These are phyloP conservation scores for Hypotaenidia philippensis DNA, from an alignment of 2,797 vertebrate genomes.

Conservation along the genomic window DNA sequence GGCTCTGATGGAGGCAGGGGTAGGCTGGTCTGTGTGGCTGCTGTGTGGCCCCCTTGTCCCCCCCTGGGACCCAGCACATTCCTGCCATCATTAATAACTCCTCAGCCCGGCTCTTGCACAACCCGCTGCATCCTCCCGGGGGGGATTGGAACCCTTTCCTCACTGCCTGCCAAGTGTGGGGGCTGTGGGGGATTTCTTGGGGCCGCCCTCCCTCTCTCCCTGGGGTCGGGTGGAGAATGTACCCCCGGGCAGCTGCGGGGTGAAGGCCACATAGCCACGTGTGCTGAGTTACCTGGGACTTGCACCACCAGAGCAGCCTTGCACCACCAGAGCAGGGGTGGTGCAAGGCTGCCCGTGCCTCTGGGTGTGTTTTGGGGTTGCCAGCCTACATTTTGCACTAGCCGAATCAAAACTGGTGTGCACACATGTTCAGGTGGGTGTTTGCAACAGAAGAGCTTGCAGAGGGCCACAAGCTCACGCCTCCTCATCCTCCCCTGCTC, in stretches of 20 bases:
- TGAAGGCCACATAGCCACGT: rapidly evolving
- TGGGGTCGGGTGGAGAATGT: neutral
- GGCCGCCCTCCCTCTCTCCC: neutral
- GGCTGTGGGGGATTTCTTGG: neutral
- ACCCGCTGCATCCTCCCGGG: neutral
- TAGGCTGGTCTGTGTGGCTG: neutral
- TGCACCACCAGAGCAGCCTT: too few species aligned
- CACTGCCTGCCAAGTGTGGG: rapidly evolving
- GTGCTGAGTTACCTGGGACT: neutral
- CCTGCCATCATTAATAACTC: constrained; percentile 20
- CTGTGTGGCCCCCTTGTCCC: neutral
- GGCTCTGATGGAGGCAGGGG: neutral
- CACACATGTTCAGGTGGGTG: neutral
- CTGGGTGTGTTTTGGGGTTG: neutral
- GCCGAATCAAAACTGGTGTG: neutral
- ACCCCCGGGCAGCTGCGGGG: rapidly evolving
- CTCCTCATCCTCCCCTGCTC: neutral
- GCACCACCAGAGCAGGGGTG: rapidly evolving
- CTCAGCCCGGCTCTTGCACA: neutral
- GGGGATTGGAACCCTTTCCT: constrained; percentile 21
- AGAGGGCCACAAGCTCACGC: rapidly evolving
- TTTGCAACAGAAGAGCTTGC: neutral
- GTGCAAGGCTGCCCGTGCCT: neutral
- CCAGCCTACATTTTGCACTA: neutral
- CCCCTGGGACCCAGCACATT: neutral